Evolutionary conservation across 2,797 vertebrate genomes (phyloP), one percentile per base, ranked within the genome.

Genomic region (Manis pentadactyla): DNA sequence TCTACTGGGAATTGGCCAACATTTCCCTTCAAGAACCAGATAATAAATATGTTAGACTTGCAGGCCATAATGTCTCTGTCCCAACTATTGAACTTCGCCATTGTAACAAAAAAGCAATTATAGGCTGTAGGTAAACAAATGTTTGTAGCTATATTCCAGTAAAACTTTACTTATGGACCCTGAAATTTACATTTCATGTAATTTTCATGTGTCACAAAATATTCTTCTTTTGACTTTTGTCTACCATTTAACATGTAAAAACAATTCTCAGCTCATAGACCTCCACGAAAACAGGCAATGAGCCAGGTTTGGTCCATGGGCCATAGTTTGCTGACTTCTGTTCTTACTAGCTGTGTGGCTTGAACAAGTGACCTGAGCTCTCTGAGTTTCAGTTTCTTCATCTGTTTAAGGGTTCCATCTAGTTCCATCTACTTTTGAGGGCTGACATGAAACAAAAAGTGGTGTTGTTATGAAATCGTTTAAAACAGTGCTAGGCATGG

Each of bases 201-300:
- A 34, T 83, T 66, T 87, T 55, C 49, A 18, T 11, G n/a, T 74
- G 59, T 87, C 53, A 77, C 53, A 66, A 92, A 88, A 68, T 69
- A 27, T 29, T 55, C 39, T 55, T 87, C 37, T 87, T 51, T 88
- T 53, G 27, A 93, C 71, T 73, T 75, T 93, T 87, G 61, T 31
- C n/a, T 69, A 29, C 4, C 4, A 59, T 92, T 93, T 95, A 69
- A 82, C 93, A 82, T 83, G 29, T 92, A 74, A 74, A 90, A 94
- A 63, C 12, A 12, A 34, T 95, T 85, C 39, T 68, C 84, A 64
- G 69, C 42, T 87, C 11, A 5, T 31, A 49, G 61, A 51, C 8
- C 23, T 93, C 90, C 25, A 53, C n/a, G 63, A 63, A 83, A 77
- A 25, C 13, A 75, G 69, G 19, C 15, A 31, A 64, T 19, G 19